Percentiles rank a stretch among this genome's conserved stretches.
phyloP scores from a whole-genome alignment of 2,888 invertebrate genomes.

The Margaritifera margaritifera region DNA sequence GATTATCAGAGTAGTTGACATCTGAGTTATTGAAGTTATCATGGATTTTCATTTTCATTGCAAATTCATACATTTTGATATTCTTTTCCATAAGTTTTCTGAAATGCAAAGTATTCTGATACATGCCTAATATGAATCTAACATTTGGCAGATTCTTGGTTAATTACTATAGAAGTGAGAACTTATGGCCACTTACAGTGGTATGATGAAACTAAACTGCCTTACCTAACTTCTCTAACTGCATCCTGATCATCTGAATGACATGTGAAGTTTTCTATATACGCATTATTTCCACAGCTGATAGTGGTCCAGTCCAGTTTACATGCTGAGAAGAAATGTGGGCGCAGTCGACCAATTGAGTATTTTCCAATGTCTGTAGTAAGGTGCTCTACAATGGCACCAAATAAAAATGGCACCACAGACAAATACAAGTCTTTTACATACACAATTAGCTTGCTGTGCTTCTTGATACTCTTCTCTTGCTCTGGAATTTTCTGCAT shows the following conservation, averaged over 20 bases:
- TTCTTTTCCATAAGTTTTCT: too few relatives aligned
- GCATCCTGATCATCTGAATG: constrained; percentile 35
- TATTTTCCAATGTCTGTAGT: constrained; percentile 96
- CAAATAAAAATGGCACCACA: constrained; percentile 82
- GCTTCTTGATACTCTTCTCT: constrained; percentile 16
- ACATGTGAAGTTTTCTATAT: constrained; percentile 54
- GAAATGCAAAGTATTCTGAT: too few relatives aligned
- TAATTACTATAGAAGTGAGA: too few relatives aligned
- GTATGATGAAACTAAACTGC: neutral
- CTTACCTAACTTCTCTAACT: constrained; percentile 60
- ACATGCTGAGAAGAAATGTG: constrained; percentile 94
- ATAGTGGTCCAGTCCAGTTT: constrained; percentile 76
- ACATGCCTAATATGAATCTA: too few relatives aligned
- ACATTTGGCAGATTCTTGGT: too few relatives aligned
- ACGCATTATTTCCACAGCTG: constrained; percentile 35
- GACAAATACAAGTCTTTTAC: constrained; percentile 29
- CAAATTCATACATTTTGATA: too few relatives aligned
- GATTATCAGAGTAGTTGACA: too few relatives aligned
- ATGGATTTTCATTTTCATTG: too few relatives aligned
- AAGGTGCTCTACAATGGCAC: constrained; percentile 87
- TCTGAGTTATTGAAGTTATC: too few relatives aligned
- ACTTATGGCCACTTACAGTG: too few relatives aligned
- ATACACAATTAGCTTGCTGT: constrained; percentile 81
- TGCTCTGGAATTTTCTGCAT: constrained; percentile 4
- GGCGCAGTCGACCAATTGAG: constrained; percentile 91